Evolutionary conservation across 2,113 vertebrate genomes (phyloP).

Genomic region (Jaculus jaculus): DNA sequence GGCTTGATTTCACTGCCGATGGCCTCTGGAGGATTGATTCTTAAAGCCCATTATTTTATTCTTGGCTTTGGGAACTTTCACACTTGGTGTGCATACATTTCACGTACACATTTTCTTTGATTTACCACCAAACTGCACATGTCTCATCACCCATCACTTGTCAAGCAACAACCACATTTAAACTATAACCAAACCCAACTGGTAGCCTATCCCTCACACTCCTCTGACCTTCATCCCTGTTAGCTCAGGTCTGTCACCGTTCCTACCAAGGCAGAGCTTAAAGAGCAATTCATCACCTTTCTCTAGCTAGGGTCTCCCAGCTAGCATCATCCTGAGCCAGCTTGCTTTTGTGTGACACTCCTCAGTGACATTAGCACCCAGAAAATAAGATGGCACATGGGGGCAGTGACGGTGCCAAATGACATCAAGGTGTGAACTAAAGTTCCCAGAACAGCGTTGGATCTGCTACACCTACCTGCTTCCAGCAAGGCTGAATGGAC

Average conservation of each 20-base stretch:
- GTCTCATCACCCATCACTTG: not conserved
- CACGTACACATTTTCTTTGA: not conserved
- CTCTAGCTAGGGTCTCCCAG: too few relatives aligned
- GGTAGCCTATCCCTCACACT: not conserved
- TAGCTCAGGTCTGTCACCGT: not conserved
- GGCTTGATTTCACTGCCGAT: too few relatives aligned
- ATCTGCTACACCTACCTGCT: too few relatives aligned
- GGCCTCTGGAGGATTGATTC: too few relatives aligned
- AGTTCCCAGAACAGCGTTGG: too few relatives aligned
- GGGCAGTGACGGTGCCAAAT: not conserved
- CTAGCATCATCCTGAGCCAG: not conserved
- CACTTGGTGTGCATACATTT: not conserved
- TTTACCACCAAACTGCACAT: not conserved
- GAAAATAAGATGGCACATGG: not conserved
- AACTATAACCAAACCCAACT: too few relatives aligned
- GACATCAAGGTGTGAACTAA: too few relatives aligned
- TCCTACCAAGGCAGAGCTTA: not conserved
- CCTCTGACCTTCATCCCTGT: not conserved
- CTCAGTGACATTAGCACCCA: not conserved
- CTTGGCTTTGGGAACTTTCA: too few relatives aligned
- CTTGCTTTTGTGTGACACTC: not conserved
- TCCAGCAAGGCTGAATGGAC: too few relatives aligned
- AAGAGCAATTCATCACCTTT: not conserved
- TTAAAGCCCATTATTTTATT: too few relatives aligned
- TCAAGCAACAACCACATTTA: not conserved